These are phyloP conservation scores for Rhabdomys pumilio DNA, from an alignment of 2,797 vertebrate genomes.

Conservation along the genomic window DNA sequence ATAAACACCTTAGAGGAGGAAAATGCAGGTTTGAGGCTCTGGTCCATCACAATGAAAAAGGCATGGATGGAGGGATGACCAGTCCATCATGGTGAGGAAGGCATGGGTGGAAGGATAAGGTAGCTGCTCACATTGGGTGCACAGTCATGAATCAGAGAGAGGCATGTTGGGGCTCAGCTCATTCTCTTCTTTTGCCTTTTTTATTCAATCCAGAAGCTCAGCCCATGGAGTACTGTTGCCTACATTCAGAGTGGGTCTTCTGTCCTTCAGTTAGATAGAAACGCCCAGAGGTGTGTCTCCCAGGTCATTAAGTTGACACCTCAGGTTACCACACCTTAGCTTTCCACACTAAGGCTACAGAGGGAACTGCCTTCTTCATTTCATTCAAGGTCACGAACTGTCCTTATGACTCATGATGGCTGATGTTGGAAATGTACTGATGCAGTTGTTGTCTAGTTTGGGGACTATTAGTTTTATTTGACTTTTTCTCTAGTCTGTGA, in stretches of 20 bases:
- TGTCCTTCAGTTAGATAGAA: background rate
- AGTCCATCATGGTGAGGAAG: too few relatives aligned
- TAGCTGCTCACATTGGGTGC: background rate
- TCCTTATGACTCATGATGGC: background rate
- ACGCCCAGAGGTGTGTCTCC: background rate
- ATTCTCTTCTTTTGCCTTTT: background rate
- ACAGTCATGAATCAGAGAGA: background rate
- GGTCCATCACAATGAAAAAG: too few relatives aligned
- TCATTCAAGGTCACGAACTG: background rate
- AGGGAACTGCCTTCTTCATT: background rate
- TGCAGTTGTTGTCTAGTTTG: background rate
- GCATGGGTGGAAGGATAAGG: background rate
- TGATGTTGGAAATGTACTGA: background rate
- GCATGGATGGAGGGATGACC: background rate
- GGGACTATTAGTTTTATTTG: background rate
- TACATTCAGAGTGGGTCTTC: background rate
- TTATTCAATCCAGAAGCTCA: background rate
- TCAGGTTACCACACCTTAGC: background rate
- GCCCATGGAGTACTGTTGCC: too few relatives aligned
- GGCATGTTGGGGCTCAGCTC: background rate
- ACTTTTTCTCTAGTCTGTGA: background rate
- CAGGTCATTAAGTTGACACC: background rate
- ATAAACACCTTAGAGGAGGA: background rate
- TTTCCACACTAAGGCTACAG: accelerated
- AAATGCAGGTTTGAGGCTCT: background rate